A percentile compares a stretch with the other conserved stretches of the same genome.
phyloP scores from a whole-genome alignment of 2,888 invertebrate genomes.

The Parnassius apollo region DNA sequence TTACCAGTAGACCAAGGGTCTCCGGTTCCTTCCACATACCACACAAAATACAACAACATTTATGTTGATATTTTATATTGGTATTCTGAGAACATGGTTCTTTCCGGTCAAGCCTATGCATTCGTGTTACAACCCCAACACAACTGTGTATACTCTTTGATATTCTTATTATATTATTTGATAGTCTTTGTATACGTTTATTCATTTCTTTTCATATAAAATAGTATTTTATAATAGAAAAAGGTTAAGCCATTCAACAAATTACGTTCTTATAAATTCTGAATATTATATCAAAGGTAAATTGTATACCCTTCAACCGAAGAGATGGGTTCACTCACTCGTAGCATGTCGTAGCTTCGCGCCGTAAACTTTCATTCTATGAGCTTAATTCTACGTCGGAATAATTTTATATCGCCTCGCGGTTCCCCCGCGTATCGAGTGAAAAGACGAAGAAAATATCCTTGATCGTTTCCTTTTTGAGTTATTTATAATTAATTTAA shows the following conservation, averaged over 20 bases:
- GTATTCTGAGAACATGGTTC: too few relatives aligned
- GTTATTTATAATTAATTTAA: neutral
- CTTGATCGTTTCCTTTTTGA: slow-evolving; percentile 3
- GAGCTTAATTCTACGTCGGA: slow-evolving; percentile 14
- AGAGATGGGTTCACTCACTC: slow-evolving; percentile 32
- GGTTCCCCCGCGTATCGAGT: slow-evolving; percentile 14
- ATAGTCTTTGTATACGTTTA: too few relatives aligned
- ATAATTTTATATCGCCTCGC: slow-evolving; percentile 24
- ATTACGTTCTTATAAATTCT: neutral
- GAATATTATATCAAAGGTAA: slow-evolving; percentile 8
- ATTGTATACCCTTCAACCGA: slow-evolving; percentile 12
- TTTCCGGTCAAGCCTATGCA: too few relatives aligned
- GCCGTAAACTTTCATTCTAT: slow-evolving; percentile 31
- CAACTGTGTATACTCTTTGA: too few relatives aligned
- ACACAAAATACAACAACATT: too few relatives aligned
- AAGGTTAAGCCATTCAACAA: neutral
- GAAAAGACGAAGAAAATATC: slow-evolving; percentile 12
- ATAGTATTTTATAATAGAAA: too few relatives aligned
- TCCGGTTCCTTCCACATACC: too few relatives aligned
- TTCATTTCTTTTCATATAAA: too few relatives aligned
- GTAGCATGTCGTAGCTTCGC: slow-evolving; percentile 36
- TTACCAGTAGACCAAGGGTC: too few relatives aligned
- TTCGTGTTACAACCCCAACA: too few relatives aligned
- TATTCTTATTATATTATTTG: too few relatives aligned
- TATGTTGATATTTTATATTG: too few relatives aligned